Evolutionary conservation across 2,888 invertebrate genomes (phyloP).

Genomic region (Eristalis arbustorum): DNA sequence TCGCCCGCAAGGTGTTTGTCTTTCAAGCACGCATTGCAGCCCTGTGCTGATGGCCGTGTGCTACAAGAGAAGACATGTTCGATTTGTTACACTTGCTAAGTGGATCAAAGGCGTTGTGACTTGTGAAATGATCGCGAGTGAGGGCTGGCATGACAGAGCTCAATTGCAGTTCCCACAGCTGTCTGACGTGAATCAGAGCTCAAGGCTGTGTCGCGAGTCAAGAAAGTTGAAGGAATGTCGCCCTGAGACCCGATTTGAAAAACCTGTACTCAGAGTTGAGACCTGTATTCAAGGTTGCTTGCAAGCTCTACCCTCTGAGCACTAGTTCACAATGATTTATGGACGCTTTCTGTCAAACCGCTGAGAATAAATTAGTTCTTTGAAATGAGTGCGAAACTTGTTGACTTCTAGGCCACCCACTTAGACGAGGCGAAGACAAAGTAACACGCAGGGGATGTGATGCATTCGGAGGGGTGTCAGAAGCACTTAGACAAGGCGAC

Average conservation of each 20-base stretch:
- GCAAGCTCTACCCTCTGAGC: background rate
- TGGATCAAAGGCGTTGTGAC: too few species aligned
- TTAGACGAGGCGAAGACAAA: background rate
- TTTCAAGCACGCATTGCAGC: too few species aligned
- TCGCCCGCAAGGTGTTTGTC: too few species aligned
- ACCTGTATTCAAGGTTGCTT: background rate
- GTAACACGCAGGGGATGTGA: background rate
- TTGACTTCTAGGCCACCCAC: background rate
- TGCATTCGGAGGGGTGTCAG: too few species aligned
- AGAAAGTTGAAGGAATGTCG: background rate
- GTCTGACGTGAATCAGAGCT: background rate
- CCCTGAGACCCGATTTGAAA: background rate
- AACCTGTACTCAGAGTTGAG: background rate
- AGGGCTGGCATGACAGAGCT: background rate
- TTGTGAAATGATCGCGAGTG: too few species aligned
- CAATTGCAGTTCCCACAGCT: background rate
- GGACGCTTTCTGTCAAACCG: background rate
- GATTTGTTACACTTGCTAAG: too few species aligned
- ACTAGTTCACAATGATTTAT: slow-evolving; percentile 14
- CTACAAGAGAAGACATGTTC: too few species aligned
- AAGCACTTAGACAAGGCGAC: background rate
- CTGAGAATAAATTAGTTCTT: background rate
- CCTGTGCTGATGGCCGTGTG: too few species aligned
- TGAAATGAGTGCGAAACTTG: background rate
- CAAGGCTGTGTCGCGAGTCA: background rate